Evolutionary conservation across 2,888 invertebrate genomes (phyloP), one percentile per base, ranked within the genome.

Genomic region (Willowsia nigromaculata): DNA sequence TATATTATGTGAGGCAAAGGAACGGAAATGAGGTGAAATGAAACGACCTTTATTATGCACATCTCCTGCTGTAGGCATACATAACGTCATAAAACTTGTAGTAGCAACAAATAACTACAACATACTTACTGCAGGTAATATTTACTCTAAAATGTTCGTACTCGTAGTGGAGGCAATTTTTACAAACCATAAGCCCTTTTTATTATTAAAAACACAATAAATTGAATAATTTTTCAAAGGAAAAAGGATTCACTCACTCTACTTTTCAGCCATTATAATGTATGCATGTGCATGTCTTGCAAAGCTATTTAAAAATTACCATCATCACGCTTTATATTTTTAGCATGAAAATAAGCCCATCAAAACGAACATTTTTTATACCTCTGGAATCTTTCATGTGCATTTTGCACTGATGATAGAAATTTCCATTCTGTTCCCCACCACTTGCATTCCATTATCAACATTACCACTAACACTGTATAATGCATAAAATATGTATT

Each of bases 341-440:
- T 53, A 15, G 3, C 6, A 53, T 18, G 53, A 18, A 18, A 53
- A 18, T 37, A 5, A 40, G 5, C 11, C n/a, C n/a, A n/a, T n/a
- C n/a, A n/a, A 40, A 40, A 40, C 40, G 11, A 40, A 40, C 11
- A n/a, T 47, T 47, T 9, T n/a, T n/a, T n/a, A n/a, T n/a, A n/a
- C n/a, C n/a, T n/a, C n/a, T n/a, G n/a, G n/a, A n/a, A n/a, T n/a
- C n/a, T n/a, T n/a, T n/a, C 5, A 2, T 59, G 59, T 11, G 15
- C 59, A 62, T 13, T 43, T 6, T 43, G 43, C 11, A 13, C 43
- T 9, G 56, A 37, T 59, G 37, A 59, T 80, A 56, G 13, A 40
- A 80, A 59, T 80, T 80, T 80, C 18, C 59, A 80, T 59, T 80
- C 43, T 59, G 40, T 59, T 80, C 78, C 59, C 56, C 80, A 59